Conservation (phyloP, 2,888 invertebrate genomes). For the Acholoe squamosa region DNA sequence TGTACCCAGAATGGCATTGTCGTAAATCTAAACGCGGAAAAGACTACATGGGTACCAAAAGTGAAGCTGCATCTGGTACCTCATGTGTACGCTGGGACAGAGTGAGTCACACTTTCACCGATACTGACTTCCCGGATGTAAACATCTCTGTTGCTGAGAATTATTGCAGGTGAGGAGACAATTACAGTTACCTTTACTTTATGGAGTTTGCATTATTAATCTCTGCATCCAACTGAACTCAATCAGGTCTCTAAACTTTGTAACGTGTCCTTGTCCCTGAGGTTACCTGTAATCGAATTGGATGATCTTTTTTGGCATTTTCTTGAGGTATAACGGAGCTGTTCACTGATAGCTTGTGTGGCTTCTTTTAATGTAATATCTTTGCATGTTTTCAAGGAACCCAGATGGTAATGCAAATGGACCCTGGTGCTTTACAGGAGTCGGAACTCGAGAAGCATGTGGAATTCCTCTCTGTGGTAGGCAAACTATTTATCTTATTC, state of each 20-base stretch:
- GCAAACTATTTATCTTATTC: too few species aligned
- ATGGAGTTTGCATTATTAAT: too few species aligned
- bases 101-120: not conserved
- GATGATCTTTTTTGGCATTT: too few species aligned
- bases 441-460: not conserved
- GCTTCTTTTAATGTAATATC: too few species aligned
- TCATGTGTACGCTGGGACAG: slow-evolving; percentile 1
- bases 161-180: slow-evolving; percentile 41
- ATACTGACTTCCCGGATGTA: not conserved
- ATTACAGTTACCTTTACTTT: too few species aligned
- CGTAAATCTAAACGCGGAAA: not conserved
- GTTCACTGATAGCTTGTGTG: too few species aligned
- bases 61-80: not conserved
- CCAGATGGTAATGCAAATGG: not conserved
- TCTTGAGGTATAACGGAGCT: too few species aligned
- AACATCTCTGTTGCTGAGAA: not conserved
- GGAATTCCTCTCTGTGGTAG: slow-evolving; percentile 33
- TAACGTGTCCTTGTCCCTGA: too few species aligned
- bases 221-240: too few species aligned
- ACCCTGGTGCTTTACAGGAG: slow-evolving; percentile 36
- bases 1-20: not conserved
- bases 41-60: not conserved
- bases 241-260: too few species aligned
- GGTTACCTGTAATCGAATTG: too few species aligned
- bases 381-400: not conserved